phyloP scores from a whole-genome alignment of 2,797 vertebrate genomes.

The Carcharodon carcharias region DNA sequence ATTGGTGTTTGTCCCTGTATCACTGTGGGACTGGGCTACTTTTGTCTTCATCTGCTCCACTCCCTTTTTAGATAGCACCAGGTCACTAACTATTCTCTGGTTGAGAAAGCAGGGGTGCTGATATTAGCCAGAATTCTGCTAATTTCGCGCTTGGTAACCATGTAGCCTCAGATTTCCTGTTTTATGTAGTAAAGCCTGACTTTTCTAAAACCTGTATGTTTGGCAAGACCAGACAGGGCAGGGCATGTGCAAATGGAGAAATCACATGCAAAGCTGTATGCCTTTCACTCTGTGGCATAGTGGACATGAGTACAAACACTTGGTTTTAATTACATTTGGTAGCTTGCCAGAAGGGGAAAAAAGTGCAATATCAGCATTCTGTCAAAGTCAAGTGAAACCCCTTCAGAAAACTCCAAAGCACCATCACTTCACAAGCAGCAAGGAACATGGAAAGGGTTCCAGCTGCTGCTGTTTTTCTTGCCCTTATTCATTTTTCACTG shows the following conservation, averaged over 20 bases:
- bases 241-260: background rate
- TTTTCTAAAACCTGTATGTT: background rate
- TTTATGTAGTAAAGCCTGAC: background rate
- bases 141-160: background rate
- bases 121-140: background rate
- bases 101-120: background rate
- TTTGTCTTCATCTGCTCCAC: background rate
- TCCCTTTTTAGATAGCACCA: background rate
- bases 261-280: background rate
- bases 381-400: background rate
- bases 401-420: background rate
- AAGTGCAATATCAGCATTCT: background rate
- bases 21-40: background rate
- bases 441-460: background rate
- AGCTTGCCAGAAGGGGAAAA: background rate
- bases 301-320: background rate
- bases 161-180: background rate
- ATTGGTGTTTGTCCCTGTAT: background rate
- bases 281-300: background rate
- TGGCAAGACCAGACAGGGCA: background rate
- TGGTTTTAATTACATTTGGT: background rate
- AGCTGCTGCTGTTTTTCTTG: background rate
- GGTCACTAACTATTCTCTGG: background rate
- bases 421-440: background rate
- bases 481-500: background rate